These are phyloP conservation scores for Drosophila lacicola DNA, from an alignment of 2,888 invertebrate genomes.

Conservation along the genomic window DNA sequence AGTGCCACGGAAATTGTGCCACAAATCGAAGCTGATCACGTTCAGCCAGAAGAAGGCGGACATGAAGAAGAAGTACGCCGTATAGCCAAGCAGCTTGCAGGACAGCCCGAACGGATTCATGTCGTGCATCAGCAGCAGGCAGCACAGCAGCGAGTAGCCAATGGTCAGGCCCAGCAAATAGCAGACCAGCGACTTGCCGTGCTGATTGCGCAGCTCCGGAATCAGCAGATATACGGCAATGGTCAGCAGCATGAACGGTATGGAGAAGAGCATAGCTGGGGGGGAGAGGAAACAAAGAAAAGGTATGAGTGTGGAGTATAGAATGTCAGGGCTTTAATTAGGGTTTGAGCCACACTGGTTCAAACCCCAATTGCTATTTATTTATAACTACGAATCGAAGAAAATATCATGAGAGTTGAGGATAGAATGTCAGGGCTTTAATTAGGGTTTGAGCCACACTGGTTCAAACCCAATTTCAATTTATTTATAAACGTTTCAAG, in stretches of 20 bases:
- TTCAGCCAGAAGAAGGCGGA: constrained; percentile 94
- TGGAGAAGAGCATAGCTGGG: constrained; percentile 89
- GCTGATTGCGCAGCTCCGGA: constrained; percentile 90
- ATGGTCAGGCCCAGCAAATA: constrained; percentile 89
- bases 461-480: too few relatives aligned
- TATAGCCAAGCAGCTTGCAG: constrained; percentile 86
- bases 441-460: too few relatives aligned
- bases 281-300: rapidly evolving
- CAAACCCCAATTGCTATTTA: too few relatives aligned
- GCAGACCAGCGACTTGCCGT: constrained; percentile 91
- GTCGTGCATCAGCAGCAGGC: constrained; percentile 56
- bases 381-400: too few relatives aligned
- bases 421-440: too few relatives aligned
- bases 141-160: constrained; percentile 87
- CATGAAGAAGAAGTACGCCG: constrained; percentile 91
- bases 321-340: too few relatives aligned
- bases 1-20: constrained; percentile 87
- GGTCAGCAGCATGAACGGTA: constrained; percentile 90
- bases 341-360: too few relatives aligned
- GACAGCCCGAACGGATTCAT: constrained; percentile 39
- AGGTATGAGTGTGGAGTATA: too few relatives aligned
- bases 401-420: too few relatives aligned
- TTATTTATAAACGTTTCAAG: too few relatives aligned
- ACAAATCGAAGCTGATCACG: constrained; percentile 94
- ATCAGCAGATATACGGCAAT: constrained; percentile 90